Evolutionary conservation across 2,888 invertebrate species (phyloP), one percentile per base, ranked within the genome.

Genomic region (Epirrita christyi): DNA sequence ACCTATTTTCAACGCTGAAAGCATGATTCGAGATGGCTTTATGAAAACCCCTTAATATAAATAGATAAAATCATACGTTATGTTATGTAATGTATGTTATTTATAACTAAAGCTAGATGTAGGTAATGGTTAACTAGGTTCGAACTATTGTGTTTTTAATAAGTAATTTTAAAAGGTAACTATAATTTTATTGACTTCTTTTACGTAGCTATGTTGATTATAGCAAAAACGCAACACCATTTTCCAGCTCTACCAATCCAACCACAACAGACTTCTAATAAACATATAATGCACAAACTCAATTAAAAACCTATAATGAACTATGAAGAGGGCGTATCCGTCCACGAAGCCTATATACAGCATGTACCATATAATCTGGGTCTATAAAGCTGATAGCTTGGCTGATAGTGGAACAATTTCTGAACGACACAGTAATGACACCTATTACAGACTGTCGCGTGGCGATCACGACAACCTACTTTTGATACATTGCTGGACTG

Each of bases 401-500:
- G 83, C 84, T 87, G 91, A 91, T 91, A 91, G 88, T 85, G 74
- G 81, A 86, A 88, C 89, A 91, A 92, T 92, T 92, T 90, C 89
- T 85, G 86, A 81, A 84, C 88, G 88, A 86, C 88, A 83, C 81
- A 76, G 78, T 92, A 92, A 92, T 92, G 91, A 92, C 89, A 92
- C 82, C 88, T 88, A 92, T 92, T 92, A 91, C 75, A 70, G 71
- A 85, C 85, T 89, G 90, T 88, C 90, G 88, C 88, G 83, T 81
- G 73, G 80, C 74, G 63, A 65, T 69, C 70, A 54, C 66, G 73
- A 67, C 67, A 83, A 86, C 88, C 86, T 82, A 85, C 82, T 84
- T 85, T 78, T 72, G 67, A 73, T 73, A 73, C 67, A 66, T 61
- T 58, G 62, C 70, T 49, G 40, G 48, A 11, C 55, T 60, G 53